Base-by-base conservation (phyloP, 2,113 vertebrate species). In the Trochalopteron elliotii region DNA sequence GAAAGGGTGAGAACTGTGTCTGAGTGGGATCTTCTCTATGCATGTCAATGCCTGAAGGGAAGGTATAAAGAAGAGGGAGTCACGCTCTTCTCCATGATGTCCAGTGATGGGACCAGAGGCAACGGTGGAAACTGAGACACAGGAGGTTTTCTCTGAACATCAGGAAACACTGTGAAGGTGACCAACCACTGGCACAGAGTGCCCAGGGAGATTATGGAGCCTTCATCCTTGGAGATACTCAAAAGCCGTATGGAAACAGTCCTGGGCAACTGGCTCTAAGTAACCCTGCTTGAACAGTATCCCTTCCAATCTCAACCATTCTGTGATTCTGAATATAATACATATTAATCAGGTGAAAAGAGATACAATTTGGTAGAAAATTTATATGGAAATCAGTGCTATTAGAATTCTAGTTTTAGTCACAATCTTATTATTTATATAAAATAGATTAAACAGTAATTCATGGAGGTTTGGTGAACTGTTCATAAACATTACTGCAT, bases 141-240 rank as follows among this genome's bases (percentile, higher is more conserved):
- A 20, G 9, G 28, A 69, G 25, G 11, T 33, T 63, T 20, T 12
- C 0, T 60, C 27, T 18, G 21, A 78, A 44, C 12, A n/a, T 75
- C 60, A 75, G 35, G 31, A 87, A 40, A 37, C 10, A 15, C 3
- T 81, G 0, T 33, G 24, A 70, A 11, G 5, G 27, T 85, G 31
- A 57, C 25, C 0, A 0, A 44, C 27, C 23, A 31, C 28, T 75
- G 31, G 21, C 3, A 3, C 15, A 49, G 19, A 6, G n/a, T 74
- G 7, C 24, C 15, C 50, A 28, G 8, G 12, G n/a, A n/a, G 1
- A 1, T 20, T 63, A 30, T 49, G 9, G n/a, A 52, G 12, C 63
- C 5, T 49, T 12, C 8, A 0, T 31, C 61, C 35, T 61, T 75
- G 25, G 65, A 67, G 35, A 39, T 60, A 35, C 7, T 63, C 10